Base-by-base conservation (phyloP, 2,113 vertebrate genomes). In the Climacteris rufus region DNA sequence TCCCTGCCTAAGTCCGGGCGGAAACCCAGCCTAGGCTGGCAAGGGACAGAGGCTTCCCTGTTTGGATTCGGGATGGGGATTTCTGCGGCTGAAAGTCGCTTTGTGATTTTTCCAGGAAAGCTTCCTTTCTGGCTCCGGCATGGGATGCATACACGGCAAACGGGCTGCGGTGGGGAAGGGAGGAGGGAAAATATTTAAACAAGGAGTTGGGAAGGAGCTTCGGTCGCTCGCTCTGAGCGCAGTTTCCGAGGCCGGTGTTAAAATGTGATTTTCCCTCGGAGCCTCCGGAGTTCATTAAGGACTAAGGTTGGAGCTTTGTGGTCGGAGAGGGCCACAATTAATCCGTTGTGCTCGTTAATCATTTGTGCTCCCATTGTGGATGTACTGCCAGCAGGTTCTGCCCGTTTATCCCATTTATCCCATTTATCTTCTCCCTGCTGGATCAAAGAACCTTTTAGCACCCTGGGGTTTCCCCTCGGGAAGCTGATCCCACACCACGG, bases 41-140 rank as follows among this genome's bases (percentile, higher is more conserved):
- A 92, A 54, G 30, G 90, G 85, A 97, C 96, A 96, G 96, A 97
- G 96, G 88, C 88, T 96, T 95, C 93, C 94, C 95, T 97, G 96
- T 96, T 92, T 96, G 93, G 90, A 83, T 88, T 74, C 2, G 30
- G 80, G 88, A 96, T 64, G 93, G 90, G 94, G 93, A 94, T 97
- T 96, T 94, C 96, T 97, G 94, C 3, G 90, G 93, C 96, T 97
- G 92, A 97, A 96, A 95, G 96, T 96, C 68, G 80, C 94, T 81
- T 92, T 93, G 94, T 96, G 81, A 92, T 95, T 96, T 92, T 96
- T 96, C 93, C 92, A 96, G 92, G 96, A 97, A 94, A 72, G 83
- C 88, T 97, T 96, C 96, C 96, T 89, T 79, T 82, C 89, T 81
- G 96, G 94, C 78, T 84, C 69, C 35, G 35, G 74, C 64, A 13